Base-by-base conservation (phyloP, 2,113 vertebrate species). In the Tringa solitaria region DNA sequence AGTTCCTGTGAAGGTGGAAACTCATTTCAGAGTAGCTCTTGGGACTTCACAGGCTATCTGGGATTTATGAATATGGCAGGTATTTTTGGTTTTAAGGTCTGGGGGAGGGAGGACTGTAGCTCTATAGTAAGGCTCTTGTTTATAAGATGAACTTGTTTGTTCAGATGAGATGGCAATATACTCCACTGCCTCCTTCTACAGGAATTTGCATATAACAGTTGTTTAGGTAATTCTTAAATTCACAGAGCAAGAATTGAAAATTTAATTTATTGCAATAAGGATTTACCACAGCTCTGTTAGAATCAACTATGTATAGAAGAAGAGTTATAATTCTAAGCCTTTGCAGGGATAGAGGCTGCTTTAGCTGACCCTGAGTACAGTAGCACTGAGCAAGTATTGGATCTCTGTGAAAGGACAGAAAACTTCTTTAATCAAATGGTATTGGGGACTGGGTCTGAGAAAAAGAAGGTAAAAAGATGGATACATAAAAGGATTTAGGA, bases 1-100 rank as follows among this genome's bases (percentile, higher is more conserved):
- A 72, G 78, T 37, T 93, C 79, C 93, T 81, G 46, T 89, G 65
- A 95, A 97, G 84, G 76, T 78, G 69, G 92, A 87, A 93, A 80
- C 53, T 86, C 45, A 87, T 94, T 95, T 92, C 81, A 43, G 59
- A 67, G 43, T 24, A 93, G 86, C 92, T 87, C 67, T 60, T 84
- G 90, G 89, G 92, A 96, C 59, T 87, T 83, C 77, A 41, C 14
- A 65, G 61, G 22, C 78, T 97, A 41, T 12, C 37, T 94, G 84
- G 90, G 77, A 72, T 95, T 95, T 96, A 96, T 95, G 82, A 73
- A 43, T 79, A 64, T 65, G 61, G 46, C 75, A 70, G 75, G 8
- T 85, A 70, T 86, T 93, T 87, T 87, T 85, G 67, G 63, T 95
- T 96, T 89, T 65, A 1, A 4, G 22, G 12, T 90, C 48, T 65